Base-by-base conservation (phyloP, 2,797 vertebrate species). In the Lutra lutra region DNA sequence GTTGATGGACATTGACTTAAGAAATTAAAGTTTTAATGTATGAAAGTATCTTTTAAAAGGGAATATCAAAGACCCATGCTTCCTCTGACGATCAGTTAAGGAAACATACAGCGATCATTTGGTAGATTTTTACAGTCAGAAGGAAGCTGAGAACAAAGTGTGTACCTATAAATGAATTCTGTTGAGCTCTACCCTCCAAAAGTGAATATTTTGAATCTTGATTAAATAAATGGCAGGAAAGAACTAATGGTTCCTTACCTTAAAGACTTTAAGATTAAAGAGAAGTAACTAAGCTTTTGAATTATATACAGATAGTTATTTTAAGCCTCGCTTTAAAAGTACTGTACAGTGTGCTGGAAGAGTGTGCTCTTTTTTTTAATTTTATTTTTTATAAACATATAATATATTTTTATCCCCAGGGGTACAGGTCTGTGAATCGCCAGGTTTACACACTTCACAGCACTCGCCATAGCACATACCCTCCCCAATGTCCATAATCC, bases 201-300 rank as follows among this genome's bases (percentile, higher is more conserved):
- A 89, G 7, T n/a, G 43, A n/a, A 9, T 46, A 20, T 62, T 95
- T 96, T 78, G 21, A 66, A 29, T 92, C 20, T 87, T 60, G 58
- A 13, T 51, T 95, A 91, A 94, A 17, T 87, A 91, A 83, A 68
- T 62, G 32, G 51, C 85, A 40, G 70, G 83, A 88, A 91, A 56
- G 25, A 91, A 83, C 15, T 18, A 66, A 54, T 60, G 29, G 6
- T n/a, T 95, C 83, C 32, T 94, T 7, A 58, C 12, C 40, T 86
- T 70, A 38, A 85, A 92, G 43, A 84, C 8, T 35, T 87, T 95
- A 92, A 85, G 54, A 68, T 35, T 87, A 96, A 92, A 85, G 54
- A 68, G 38, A 95, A 85, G 13, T 70, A 40, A 40, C 21, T 62
- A 64, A 92, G 9, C 13, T 88, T 92, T 94, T 96, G 46, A 92